A percentile compares a stretch with the other conserved stretches of the same genome.
Conservation (phyloP, 2,888 invertebrate genomes). For the Amphipoea lucens region DNA sequence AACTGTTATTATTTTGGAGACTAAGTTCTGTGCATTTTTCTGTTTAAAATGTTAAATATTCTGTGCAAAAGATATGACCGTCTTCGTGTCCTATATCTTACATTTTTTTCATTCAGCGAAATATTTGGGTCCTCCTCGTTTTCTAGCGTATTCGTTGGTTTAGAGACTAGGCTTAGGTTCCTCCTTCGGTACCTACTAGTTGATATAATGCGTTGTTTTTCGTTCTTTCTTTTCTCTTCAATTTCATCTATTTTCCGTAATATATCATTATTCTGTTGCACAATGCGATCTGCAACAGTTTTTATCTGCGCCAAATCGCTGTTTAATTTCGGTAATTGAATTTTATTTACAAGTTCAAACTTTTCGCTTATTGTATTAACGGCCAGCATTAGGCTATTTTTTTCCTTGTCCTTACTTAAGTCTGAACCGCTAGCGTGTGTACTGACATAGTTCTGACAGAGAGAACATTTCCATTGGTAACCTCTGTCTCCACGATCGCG, state of each 20-base stretch:
- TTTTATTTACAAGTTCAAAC: constrained; percentile 82
- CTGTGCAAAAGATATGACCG: constrained; percentile 75
- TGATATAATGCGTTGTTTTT: constrained; percentile 52
- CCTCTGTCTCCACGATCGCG: constrained; percentile 75
- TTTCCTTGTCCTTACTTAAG: constrained; percentile 62
- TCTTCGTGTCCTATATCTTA: constrained; percentile 73
- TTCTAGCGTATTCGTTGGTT: constrained; percentile 54
- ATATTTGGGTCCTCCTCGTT: constrained; percentile 63
- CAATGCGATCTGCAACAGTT: constrained; percentile 74
- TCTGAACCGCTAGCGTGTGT: constrained; percentile 54
- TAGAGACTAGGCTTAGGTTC: constrained; percentile 67
- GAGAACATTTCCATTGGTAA: constrained; percentile 79
- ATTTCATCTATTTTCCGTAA: constrained; percentile 74
- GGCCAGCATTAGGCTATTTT: constrained; percentile 65
- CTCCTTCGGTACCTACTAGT: constrained; percentile 69
- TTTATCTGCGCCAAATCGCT: constrained; percentile 79
- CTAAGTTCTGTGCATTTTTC: constrained; percentile 68
- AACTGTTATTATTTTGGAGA: constrained; percentile 54
- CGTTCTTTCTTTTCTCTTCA: constrained; percentile 66
- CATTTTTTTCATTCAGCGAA: constrained; percentile 69
- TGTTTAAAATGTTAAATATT: constrained; percentile 78
- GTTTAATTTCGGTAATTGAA: constrained; percentile 82
- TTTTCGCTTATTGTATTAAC: constrained; percentile 78
- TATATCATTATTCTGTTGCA: constrained; percentile 80
- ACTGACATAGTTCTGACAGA: constrained; percentile 74